Conservation (phyloP, 2,797 vertebrate genomes). For the Artibeus jamaicensis region DNA sequence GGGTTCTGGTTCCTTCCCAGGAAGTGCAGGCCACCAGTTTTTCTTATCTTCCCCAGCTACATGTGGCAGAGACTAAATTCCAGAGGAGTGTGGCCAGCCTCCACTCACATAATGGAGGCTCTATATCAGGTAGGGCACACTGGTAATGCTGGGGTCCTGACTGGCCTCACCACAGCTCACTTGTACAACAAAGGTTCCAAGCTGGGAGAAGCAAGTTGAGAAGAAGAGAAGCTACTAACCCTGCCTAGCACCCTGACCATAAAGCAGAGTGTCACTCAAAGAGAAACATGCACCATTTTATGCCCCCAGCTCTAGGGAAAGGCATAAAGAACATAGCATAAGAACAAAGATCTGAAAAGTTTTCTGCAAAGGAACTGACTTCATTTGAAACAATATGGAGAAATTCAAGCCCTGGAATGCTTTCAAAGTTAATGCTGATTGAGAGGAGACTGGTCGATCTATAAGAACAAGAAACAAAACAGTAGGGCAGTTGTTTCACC, state of each 20-base stretch:
- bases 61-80: not conserved
- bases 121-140: not conserved
- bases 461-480: not conserved
- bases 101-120: not conserved
- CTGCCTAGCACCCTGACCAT: not conserved
- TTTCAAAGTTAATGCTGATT: not conserved
- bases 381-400: not conserved
- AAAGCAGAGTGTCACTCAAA: not conserved
- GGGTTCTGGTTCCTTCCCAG: not conserved
- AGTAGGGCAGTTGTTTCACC: not conserved
- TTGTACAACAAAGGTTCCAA: not conserved
- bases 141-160: not conserved
- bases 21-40: not conserved
- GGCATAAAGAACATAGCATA: not conserved
- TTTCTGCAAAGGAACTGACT: not conserved
- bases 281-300: not conserved
- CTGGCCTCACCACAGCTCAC: not conserved
- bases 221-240: not conserved
- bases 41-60: not conserved
- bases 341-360: not conserved
- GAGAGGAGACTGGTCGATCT: not conserved
- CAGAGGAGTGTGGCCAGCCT: not conserved
- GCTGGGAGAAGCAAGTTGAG: not conserved
- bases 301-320: not conserved
- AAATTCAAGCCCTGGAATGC: not conserved